A percentile compares a stretch with the other conserved stretches of the same genome.
Evolutionary conservation across 2,113 vertebrate species (phyloP).

Genomic region (Peromyscus californicus): DNA sequence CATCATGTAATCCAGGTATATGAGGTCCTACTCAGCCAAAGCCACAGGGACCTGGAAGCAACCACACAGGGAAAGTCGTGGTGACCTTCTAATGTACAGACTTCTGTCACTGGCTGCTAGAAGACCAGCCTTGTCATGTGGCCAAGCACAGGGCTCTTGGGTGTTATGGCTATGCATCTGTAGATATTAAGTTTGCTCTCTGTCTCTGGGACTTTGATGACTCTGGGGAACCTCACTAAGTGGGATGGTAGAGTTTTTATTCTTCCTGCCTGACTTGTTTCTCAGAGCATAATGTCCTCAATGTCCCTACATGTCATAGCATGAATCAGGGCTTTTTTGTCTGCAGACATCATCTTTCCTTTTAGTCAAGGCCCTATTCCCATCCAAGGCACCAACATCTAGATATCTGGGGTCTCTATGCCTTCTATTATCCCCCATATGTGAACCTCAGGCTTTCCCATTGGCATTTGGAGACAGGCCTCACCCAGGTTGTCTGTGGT

Average conservation of each 20-base stretch:
- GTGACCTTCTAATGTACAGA: neutral
- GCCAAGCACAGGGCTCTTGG: neutral
- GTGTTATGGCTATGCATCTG: neutral
- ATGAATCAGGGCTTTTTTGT: neutral
- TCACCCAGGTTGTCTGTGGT: neutral
- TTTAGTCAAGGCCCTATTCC: neutral
- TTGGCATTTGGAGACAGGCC: no score
- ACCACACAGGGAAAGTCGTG: no score
- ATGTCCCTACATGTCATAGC: neutral
- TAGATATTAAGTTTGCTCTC: neutral
- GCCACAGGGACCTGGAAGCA: fast-evolving
- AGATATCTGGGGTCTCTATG: neutral
- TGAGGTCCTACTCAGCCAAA: no score
- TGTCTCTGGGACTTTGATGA: neutral
- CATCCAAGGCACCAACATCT: neutral
- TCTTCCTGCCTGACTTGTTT: neutral
- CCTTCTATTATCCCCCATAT: neutral
- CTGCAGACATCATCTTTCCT: neutral
- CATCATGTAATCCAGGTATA: neutral
- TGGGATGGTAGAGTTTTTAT: neutral
- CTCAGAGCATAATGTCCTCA: neutral
- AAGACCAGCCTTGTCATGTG: neutral
- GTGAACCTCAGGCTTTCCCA: neutral
- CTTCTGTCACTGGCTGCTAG: neutral
- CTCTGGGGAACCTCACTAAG: neutral